Conservation (phyloP, 2,888 invertebrate genomes). For the Acanthosepion lycidas region DNA sequence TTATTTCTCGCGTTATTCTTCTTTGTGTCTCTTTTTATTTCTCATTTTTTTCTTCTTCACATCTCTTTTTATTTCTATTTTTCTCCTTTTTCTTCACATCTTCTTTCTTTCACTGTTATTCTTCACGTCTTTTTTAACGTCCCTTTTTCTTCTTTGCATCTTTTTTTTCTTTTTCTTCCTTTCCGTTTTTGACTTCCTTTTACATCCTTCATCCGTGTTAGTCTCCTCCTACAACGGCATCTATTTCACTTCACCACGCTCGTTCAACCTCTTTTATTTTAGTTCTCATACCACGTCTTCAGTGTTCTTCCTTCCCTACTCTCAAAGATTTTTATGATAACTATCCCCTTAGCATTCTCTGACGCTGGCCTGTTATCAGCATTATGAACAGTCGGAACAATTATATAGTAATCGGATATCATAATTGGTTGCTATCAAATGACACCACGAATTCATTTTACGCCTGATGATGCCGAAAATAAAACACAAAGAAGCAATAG, state of each 20-base stretch:
- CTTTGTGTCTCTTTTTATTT: not conserved
- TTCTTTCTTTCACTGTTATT: not conserved
- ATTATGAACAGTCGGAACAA: not conserved
- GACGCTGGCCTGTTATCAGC: not conserved
- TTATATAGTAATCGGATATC: not conserved
- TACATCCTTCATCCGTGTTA: too few relatives aligned
- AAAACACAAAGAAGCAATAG: not conserved
- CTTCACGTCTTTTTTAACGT: fast-evolving
- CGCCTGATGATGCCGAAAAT: not conserved
- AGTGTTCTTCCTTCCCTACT: not conserved
- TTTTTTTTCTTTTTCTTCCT: not conserved
- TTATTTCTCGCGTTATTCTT: not conserved
- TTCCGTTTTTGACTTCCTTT: not conserved
- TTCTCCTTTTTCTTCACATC: not conserved
- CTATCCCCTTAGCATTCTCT: not conserved
- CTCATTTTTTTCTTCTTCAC: not conserved
- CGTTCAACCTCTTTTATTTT: too few relatives aligned
- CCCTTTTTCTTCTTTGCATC: not conserved
- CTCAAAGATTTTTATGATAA: not conserved
- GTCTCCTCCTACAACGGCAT: too few relatives aligned
- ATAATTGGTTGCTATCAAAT: not conserved
- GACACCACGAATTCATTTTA: not conserved
- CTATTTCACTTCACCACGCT: too few relatives aligned
- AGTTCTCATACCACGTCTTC: too few relatives aligned
- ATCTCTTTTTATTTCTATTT: not conserved